Evolutionary conservation across 2,113 vertebrate species (phyloP), one percentile per base, ranked within the genome.

Genomic region (Carettochelys insculpta): DNA sequence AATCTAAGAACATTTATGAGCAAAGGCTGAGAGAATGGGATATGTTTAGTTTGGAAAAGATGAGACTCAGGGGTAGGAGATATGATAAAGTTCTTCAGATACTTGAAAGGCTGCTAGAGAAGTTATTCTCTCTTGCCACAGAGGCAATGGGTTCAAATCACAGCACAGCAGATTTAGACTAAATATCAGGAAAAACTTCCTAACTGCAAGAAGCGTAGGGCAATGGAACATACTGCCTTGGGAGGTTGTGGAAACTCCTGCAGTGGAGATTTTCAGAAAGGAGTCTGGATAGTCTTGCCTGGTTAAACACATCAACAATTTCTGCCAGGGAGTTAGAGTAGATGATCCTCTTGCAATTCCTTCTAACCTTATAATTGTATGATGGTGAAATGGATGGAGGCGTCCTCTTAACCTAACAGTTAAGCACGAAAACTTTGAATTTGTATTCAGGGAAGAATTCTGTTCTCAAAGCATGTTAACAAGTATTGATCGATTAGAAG

Each of bases 391-490:
- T 1, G 24, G 43, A 5, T 48, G 76, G 8, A 81, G 43, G 5
- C 68, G 54, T 68, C 45, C 65, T 19, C 45, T 24, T 52, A 17
- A 58, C 2, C 6, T 56, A 27, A 82, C 20, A 75, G 38, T 34
- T 91, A 88, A 94, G 61, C 51, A 38, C 89, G 75, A 58, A 79
- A 93, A 77, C 8, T 80, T 24, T 14, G 25, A 92, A 71, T 89
- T 58, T 92, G 73, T 53, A 91, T 14, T 83, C 54, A 90, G 51
- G 11, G 87, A 86, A 83, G 43, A 8, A 81, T 95, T 83, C 68
- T 80, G 85, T 83, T 87, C 90, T 38, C 56, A 54, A 85, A 90
- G 22, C 10, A 19, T 29, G 13, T 68, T 93, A 68, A 90, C 85
- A 47, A 47, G 34, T 47, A 25, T 34, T 56, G 89, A 88, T 31